These are phyloP conservation scores for Melanotaenia boesemani DNA, from an alignment of 2,797 vertebrate genomes.

Conservation along the genomic window DNA sequence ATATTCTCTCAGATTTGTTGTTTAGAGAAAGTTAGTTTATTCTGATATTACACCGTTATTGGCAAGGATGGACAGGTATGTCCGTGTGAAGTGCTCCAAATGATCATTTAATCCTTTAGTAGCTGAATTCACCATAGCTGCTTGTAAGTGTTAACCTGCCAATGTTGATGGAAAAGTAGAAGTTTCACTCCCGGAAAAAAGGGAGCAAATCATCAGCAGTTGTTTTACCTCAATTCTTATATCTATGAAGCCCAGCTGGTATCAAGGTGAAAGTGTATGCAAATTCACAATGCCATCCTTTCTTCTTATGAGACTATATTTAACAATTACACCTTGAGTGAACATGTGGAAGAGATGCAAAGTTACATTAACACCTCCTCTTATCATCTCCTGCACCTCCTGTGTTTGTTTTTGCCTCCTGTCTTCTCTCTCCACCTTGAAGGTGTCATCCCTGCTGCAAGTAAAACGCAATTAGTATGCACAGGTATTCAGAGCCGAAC, in stretches of 20 bases:
- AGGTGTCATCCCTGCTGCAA: conserved; percentile 69
- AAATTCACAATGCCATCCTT: conserved; percentile 2
- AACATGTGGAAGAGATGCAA: conserved; percentile 33
- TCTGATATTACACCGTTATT: not conserved
- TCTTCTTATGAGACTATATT: conserved; percentile 36
- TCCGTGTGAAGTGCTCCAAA: not conserved
- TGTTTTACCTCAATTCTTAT: not conserved
- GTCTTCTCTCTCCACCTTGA: conserved; percentile 53
- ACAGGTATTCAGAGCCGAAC: conserved; percentile 49
- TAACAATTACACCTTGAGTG: conserved; percentile 47
- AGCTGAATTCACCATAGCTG: not conserved
- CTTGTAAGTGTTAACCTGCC: not conserved
- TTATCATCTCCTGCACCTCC: conserved; percentile 58
- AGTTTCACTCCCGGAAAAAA: no score
- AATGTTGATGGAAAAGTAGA: not conserved
- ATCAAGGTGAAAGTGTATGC: not conserved
- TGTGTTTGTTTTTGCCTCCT: conserved; percentile 55
- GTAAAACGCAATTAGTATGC: conserved; percentile 69
- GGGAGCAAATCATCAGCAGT: not conserved
- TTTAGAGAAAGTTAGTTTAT: not conserved
- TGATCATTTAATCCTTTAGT: not conserved
- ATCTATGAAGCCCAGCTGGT: not conserved
- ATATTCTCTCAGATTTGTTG: not conserved
- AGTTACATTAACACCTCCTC: conserved; percentile 57
- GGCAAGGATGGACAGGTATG: not conserved